Conservation (phyloP, 2,888 invertebrate species). For the Stramonita haemastoma region DNA sequence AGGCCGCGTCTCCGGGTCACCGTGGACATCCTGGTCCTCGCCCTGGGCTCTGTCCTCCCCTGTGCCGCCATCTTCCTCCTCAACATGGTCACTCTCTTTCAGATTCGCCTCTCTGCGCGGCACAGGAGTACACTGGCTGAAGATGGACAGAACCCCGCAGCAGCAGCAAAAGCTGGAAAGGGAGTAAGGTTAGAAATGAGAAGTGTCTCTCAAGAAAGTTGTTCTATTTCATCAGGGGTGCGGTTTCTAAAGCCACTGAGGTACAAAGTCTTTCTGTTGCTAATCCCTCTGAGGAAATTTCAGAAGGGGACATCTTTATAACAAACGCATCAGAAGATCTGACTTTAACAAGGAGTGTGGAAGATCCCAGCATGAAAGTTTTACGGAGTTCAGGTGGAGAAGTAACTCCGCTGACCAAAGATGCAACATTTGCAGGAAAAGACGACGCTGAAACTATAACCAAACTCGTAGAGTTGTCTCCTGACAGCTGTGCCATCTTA, state of each 20-base stretch:
- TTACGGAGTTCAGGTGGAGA: not conserved
- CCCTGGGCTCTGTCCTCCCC: not conserved
- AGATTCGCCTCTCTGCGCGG: not conserved
- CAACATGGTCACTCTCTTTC: constrained; percentile 14
- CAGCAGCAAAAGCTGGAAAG: too few species aligned
- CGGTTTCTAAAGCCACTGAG: too few species aligned
- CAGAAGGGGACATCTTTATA: not conserved
- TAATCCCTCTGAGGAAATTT: not conserved
- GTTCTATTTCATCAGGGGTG: too few species aligned
- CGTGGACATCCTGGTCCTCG: not conserved
- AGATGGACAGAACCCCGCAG: not conserved
- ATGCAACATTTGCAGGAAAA: not conserved
- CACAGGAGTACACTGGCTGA: not conserved
- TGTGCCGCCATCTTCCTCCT: not conserved
- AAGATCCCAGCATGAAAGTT: not conserved
- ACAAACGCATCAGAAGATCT: not conserved
- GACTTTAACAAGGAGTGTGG: not conserved
- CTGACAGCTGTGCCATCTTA: too few species aligned
- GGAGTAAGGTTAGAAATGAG: too few species aligned
- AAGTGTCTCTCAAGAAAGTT: too few species aligned
- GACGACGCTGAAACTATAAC: not conserved
- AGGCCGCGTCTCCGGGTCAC: not conserved
- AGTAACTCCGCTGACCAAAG: not conserved
- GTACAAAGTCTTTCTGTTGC: not conserved
- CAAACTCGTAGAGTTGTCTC: not conserved